phyloP scores from a whole-genome alignment of 2,888 invertebrate species.

The Axea sp. region DNA sequence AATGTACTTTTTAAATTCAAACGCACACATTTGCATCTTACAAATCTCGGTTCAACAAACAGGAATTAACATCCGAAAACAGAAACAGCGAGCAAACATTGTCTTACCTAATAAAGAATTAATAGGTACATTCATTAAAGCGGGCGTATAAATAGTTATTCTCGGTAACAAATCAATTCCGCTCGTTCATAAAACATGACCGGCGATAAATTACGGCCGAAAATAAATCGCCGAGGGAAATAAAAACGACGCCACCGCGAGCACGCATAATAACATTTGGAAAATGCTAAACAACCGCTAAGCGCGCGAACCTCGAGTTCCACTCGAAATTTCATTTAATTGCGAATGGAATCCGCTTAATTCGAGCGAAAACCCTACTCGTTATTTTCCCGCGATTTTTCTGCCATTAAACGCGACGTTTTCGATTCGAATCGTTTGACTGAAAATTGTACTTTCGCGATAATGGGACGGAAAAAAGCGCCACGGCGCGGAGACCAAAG shows the following conservation, averaged over 20 bases:
- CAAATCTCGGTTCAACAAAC: too few relatives aligned
- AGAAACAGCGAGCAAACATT: slow-evolving; percentile 24
- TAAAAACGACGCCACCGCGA: slow-evolving; percentile 5
- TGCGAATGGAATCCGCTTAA: slow-evolving; percentile 47
- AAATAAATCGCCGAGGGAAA: slow-evolving; percentile 7
- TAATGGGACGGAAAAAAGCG: too few relatives aligned
- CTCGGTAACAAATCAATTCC: slow-evolving; percentile 34
- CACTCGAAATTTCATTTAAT: slow-evolving; percentile 23
- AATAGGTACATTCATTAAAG: slow-evolving; percentile 33
- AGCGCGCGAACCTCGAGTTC: neutral
- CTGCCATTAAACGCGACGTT: slow-evolving; percentile 37
- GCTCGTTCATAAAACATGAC: slow-evolving; percentile 23
- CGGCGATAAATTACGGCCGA: slow-evolving; percentile 18
- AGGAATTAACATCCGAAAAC: too few relatives aligned
- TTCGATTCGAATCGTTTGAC: slow-evolving; percentile 38
- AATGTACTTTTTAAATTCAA: too few relatives aligned
- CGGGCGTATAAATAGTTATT: slow-evolving; percentile 35
- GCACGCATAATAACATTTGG: slow-evolving; percentile 29
- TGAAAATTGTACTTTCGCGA: slow-evolving; percentile 21
- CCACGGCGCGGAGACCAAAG: too few relatives aligned
- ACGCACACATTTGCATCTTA: too few relatives aligned
- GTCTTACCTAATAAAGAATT: slow-evolving; percentile 43
- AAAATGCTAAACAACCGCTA: slow-evolving; percentile 42
- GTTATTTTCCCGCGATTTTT: slow-evolving; percentile 40
- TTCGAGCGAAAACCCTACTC: slow-evolving; percentile 36